phyloP scores from a whole-genome alignment of 1,140 invertebrate genomes.

The Pseudomyrmex concolor region DNA sequence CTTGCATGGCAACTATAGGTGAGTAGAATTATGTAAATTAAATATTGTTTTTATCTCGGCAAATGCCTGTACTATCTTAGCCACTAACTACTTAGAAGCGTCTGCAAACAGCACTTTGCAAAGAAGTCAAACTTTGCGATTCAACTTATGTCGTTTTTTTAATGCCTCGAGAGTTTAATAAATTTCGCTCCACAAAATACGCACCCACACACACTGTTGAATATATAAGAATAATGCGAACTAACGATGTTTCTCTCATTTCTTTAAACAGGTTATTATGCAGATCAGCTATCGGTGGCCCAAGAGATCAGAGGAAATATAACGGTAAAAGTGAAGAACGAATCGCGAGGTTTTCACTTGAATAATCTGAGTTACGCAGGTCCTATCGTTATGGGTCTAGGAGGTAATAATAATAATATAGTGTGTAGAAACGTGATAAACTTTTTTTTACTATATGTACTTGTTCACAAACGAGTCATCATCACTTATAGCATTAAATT shows the following conservation, averaged over 20 bases:
- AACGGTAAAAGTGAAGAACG: slow-evolving; percentile 91
- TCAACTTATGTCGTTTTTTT: not conserved
- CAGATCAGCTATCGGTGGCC: slow-evolving; percentile 91
- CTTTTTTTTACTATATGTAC: too few species aligned
- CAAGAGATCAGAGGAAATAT: slow-evolving; percentile 91
- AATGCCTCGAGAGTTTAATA: not conserved
- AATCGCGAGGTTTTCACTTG: slow-evolving; percentile 92
- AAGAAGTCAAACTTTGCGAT: slow-evolving; percentile 20
- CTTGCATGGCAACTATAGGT: slow-evolving; percentile 96
- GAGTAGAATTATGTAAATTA: slow-evolving; percentile 76
- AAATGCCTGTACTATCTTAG: not conserved
- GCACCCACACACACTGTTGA: not conserved
- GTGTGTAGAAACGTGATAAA: slow-evolving; percentile 4
- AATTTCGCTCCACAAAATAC: not conserved
- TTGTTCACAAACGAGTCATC: not conserved
- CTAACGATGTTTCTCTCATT: slow-evolving; percentile 21
- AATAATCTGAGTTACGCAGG: slow-evolving; percentile 96
- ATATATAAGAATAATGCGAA: not conserved
- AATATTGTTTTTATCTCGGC: slow-evolving; percentile 8
- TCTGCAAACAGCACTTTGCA: slow-evolving; percentile 19
- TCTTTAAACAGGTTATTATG: slow-evolving; percentile 89
- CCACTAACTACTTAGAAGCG: not conserved
- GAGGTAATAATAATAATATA: slow-evolving; percentile 86
- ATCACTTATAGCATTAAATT: slow-evolving; percentile 5
- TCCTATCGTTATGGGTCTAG: slow-evolving; percentile 96